Conservation (phyloP, 2,888 invertebrate genomes). For the Archaeoteleia sp. region DNA sequence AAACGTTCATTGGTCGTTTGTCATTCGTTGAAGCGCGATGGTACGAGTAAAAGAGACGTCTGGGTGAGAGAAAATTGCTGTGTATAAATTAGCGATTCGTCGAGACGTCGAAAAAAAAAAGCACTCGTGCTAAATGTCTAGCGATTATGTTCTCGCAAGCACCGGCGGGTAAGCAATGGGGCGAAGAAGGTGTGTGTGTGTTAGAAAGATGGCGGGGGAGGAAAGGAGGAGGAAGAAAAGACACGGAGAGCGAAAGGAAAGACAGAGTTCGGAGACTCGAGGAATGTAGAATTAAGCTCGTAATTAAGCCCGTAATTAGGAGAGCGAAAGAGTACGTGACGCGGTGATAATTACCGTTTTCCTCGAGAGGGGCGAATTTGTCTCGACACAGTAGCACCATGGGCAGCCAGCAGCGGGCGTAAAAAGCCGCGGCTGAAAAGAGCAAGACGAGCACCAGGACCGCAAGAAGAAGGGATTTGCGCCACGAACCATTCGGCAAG, state of each 20-base stretch:
- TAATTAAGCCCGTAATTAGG: slow-evolving; percentile 54
- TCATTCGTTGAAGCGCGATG: slow-evolving; percentile 15
- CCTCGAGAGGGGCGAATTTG: slow-evolving; percentile 75
- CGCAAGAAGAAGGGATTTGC: slow-evolving; percentile 77
- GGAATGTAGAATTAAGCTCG: slow-evolving; percentile 50
- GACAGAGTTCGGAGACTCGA: slow-evolving; percentile 15
- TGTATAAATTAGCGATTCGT: slow-evolving; percentile 44
- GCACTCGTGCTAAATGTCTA: slow-evolving; percentile 29
- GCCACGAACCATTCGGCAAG: slow-evolving; percentile 75
- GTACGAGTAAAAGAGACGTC: slow-evolving; percentile 27
- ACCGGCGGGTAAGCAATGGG: slow-evolving; percentile 30
- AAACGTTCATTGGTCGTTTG: slow-evolving; percentile 21
- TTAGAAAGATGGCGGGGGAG: slow-evolving; percentile 11
- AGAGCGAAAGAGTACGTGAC: slow-evolving; percentile 48
- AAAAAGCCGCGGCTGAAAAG: slow-evolving; percentile 76
- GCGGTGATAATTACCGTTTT: slow-evolving; percentile 70
- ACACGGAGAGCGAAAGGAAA: not conserved
- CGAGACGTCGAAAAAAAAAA: slow-evolving; percentile 28
- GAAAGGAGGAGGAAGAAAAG: not conserved
- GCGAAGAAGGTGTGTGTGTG: slow-evolving; percentile 20
- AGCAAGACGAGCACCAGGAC: slow-evolving; percentile 76
- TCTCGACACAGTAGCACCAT: slow-evolving; percentile 76
- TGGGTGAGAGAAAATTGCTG: slow-evolving; percentile 32
- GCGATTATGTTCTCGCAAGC: slow-evolving; percentile 34
- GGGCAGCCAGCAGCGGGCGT: slow-evolving; percentile 76